Percentiles rank a stretch among this genome's conserved stretches.
Evolutionary conservation across 2,113 vertebrate genomes (phyloP).

Genomic region (Alligator sinensis): DNA sequence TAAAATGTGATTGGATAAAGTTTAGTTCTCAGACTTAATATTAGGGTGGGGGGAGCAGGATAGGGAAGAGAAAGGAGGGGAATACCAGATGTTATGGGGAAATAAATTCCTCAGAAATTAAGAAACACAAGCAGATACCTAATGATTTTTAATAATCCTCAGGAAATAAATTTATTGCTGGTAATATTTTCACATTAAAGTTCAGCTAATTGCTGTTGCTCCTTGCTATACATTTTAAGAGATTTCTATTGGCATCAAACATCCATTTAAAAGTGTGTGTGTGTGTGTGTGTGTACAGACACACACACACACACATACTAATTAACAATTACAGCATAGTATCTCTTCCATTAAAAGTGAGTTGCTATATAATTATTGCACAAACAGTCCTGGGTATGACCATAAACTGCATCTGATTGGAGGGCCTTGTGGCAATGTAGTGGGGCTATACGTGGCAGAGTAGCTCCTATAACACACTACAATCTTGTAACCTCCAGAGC

Average conservation of each 20-base stretch:
- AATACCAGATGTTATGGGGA: slow-evolving; percentile 35
- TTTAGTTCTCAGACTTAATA: slow-evolving; percentile 47
- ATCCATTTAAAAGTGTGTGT: neutral
- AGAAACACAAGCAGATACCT: slow-evolving; percentile 53
- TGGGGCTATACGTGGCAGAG: no score
- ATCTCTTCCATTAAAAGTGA: neutral
- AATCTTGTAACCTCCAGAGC: no score
- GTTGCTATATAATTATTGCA: neutral
- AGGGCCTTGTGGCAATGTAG: no score
- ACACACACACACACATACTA: neutral
- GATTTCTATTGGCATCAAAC: neutral
- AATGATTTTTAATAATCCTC: slow-evolving; percentile 50
- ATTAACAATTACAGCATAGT: neutral
- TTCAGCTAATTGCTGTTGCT: slow-evolving; percentile 54
- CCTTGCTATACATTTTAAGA: neutral
- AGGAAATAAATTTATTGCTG: slow-evolving; percentile 16
- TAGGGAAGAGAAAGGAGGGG: neutral
- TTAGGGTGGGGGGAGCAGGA: neutral
- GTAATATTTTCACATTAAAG: slow-evolving; percentile 65
- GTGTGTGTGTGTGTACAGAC: no score
- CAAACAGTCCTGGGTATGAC: no score
- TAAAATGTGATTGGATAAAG: slow-evolving; percentile 52
- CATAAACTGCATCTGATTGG: no score
- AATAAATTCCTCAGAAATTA: neutral
- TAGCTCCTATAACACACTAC: no score